These are phyloP conservation scores for Enteromius trimaculatus DNA, from an alignment of 2,797 vertebrate genomes.

Conservation along the genomic window DNA sequence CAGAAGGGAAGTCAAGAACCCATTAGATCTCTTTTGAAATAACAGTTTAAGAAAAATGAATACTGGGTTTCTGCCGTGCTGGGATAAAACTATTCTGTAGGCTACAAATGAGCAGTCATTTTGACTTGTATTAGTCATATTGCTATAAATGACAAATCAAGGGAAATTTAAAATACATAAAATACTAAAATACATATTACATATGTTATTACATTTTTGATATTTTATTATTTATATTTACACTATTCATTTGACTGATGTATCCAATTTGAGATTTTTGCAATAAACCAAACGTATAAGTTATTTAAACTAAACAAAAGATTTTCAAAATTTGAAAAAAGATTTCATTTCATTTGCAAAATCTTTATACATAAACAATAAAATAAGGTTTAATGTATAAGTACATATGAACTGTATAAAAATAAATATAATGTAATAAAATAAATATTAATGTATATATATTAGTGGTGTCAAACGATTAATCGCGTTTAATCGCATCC, in stretches of 20 bases:
- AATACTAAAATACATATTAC: neutral
- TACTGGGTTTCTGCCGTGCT: neutral
- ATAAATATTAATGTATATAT: neutral
- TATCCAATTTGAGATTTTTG: neutral
- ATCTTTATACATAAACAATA: no score
- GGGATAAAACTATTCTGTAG: neutral
- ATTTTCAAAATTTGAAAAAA: no score
- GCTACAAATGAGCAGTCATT: neutral
- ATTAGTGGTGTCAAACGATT: no score
- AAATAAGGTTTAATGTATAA: neutral
- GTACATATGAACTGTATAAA: neutral
- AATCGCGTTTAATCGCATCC: no score
- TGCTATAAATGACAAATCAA: neutral
- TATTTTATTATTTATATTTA: neutral
- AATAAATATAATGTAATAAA: neutral
- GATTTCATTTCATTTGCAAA: no score
- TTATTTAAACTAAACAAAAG: neutral
- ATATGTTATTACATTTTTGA: neutral
- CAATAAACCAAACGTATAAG: neutral
- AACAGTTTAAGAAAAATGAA: neutral
- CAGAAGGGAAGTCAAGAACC: constrained; percentile 9
- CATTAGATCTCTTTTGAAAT: neutral
- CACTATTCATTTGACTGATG: neutral
- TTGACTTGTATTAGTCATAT: neutral
- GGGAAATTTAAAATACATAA: neutral